These are phyloP conservation scores for Villa cingulata DNA, from an alignment of 2,888 invertebrate genomes.

Conservation along the genomic window DNA sequence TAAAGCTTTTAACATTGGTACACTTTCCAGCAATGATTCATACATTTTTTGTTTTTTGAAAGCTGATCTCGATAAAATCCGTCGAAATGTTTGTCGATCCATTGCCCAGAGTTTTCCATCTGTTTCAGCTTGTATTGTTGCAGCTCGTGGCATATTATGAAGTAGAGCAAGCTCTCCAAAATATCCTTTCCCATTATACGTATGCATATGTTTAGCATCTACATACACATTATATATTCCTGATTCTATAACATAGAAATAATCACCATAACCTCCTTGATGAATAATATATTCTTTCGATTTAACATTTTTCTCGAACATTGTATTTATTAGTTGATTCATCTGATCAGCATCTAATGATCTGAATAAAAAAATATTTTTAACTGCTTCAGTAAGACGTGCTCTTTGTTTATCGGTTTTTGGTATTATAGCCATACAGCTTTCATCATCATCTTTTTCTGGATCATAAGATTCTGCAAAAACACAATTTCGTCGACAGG, in stretches of 20 bases:
- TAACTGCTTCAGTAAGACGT: too few species aligned
- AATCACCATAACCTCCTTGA: slow-evolving; percentile 98
- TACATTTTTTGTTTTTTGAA: slow-evolving; percentile 98
- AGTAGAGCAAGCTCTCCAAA: slow-evolving; percentile 95
- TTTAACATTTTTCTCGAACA: slow-evolving; percentile 77
- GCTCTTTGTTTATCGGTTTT: too few species aligned
- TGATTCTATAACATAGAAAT: slow-evolving; percentile 90
- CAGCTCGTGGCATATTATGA: slow-evolving; percentile 96
- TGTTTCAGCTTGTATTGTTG: slow-evolving; percentile 74
- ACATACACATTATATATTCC: slow-evolving; percentile 70
- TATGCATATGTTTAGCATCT: slow-evolving; percentile 57
- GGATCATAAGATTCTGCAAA: slow-evolving; percentile 97
- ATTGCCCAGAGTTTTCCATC: slow-evolving; percentile 77
- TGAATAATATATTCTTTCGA: slow-evolving; percentile 82
- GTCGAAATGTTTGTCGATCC: slow-evolving; percentile 91
- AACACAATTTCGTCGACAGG: slow-evolving; percentile 77
- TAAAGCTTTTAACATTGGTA: slow-evolving; percentile 83
- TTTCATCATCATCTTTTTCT: slow-evolving; percentile 74
- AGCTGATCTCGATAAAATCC: slow-evolving; percentile 91
- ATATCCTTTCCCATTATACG: slow-evolving; percentile 80
- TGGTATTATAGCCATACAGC: slow-evolving; percentile 72
- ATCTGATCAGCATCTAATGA: slow-evolving; percentile 80
- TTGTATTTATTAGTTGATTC: too few species aligned
- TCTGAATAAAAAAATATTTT: slow-evolving; percentile 85
- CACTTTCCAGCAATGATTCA: slow-evolving; percentile 77